Conservation (phyloP, 2,797 vertebrate species). For the Liasis olivaceus region DNA sequence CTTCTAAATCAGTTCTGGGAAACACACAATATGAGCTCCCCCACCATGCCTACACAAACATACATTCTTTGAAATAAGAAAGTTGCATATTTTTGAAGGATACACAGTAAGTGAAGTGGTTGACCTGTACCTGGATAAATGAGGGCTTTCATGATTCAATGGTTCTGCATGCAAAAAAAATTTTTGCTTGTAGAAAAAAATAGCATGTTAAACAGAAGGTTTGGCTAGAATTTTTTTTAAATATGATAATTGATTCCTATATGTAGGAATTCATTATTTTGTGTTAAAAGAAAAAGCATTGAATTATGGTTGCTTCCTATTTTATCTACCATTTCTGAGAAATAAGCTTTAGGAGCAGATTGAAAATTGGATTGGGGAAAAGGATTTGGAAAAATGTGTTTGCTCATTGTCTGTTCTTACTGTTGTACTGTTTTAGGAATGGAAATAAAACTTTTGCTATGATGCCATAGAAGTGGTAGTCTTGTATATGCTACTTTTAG, state of each 20-base stretch:
- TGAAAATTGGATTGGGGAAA: neutral
- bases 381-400: neutral
- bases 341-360: neutral
- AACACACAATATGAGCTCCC: neutral
- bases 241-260: neutral
- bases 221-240: neutral
- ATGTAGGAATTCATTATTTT: neutral
- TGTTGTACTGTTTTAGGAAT: neutral
- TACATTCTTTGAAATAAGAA: neutral
- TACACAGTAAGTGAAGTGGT: neutral
- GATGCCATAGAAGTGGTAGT: neutral
- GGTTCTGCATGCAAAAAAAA: neutral
- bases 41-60: neutral
- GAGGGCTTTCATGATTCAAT: neutral
- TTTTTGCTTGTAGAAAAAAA: neutral
- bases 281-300: neutral
- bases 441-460: neutral
- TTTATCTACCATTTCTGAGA: neutral
- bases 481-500: neutral
- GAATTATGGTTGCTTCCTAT: neutral
- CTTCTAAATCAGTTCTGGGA: neutral
- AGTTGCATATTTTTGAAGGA: neutral
- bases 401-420: neutral
- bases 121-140: neutral
- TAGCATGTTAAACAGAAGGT: neutral